phyloP scores from a whole-genome alignment of 2,113 vertebrate genomes.

The Tonatia bakeri region DNA sequence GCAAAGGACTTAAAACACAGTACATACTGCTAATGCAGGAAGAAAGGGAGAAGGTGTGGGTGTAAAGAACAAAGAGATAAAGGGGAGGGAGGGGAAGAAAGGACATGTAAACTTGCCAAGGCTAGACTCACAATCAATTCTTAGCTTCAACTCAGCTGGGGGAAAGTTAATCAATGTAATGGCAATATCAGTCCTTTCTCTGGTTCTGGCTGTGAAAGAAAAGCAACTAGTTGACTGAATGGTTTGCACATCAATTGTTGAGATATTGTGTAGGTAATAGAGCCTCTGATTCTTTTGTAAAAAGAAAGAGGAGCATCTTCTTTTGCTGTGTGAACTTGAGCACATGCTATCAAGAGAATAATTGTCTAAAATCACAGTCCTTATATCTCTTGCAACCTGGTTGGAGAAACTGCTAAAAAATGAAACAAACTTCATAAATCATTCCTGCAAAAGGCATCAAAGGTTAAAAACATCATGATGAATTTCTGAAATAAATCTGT shows the following conservation, averaged over 20 bases:
- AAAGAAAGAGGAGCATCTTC: background rate
- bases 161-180: background rate
- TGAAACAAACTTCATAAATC: constrained; percentile 68
- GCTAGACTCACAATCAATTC: background rate
- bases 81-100: background rate
- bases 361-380: constrained; percentile 53
- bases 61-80: background rate
- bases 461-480: constrained; percentile 70
- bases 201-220: background rate
- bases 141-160: background rate
- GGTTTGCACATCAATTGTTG: background rate
- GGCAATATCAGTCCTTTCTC: background rate
- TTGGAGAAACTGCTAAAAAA: constrained; percentile 56
- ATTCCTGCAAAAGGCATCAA: constrained; percentile 62
- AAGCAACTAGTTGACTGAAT: background rate
- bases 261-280: background rate
- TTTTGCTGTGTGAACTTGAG: constrained; percentile 35
- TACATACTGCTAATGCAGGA: background rate
- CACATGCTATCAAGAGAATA: constrained; percentile 50
- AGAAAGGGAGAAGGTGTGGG: background rate
- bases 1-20: background rate
- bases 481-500: constrained; percentile 71
- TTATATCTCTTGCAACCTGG: constrained; percentile 42
- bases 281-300: background rate
- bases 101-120: background rate